Conservation (phyloP, 2,797 vertebrate species). For the Hozukius guyotensis region DNA sequence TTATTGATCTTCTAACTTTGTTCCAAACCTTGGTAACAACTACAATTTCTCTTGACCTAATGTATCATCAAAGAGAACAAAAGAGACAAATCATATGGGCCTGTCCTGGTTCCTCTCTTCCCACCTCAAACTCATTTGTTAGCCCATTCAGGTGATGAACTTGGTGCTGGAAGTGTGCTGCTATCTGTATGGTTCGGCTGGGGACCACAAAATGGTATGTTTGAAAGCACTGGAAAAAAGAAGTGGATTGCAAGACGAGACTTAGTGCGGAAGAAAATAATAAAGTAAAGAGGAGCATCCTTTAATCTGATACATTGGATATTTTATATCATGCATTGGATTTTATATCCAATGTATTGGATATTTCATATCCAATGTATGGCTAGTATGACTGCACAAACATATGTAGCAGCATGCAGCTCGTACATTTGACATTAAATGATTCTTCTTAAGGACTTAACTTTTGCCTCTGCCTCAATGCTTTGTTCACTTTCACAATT, state of each 20-base stretch:
- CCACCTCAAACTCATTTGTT: background rate
- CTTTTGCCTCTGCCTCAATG: background rate
- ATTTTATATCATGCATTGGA: background rate
- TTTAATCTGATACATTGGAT: background rate
- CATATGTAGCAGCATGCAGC: background rate
- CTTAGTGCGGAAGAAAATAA: background rate
- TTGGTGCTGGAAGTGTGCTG: background rate
- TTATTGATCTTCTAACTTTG: slow-evolving; percentile 36
- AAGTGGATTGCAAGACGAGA: background rate
- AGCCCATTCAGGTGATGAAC: background rate
- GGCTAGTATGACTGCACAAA: background rate
- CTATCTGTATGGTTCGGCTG: background rate
- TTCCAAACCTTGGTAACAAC: slow-evolving; percentile 7
- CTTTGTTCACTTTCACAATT: background rate
- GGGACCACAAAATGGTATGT: background rate
- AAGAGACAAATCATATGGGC: background rate
- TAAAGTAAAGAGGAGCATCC: background rate
- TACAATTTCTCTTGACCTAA: slow-evolving; percentile 5
- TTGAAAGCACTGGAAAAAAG: background rate
- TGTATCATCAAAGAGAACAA: slow-evolving; percentile 20
- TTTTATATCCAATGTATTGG: too few species aligned
- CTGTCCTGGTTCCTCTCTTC: background rate
- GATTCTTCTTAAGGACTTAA: background rate
- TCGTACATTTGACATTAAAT: background rate
- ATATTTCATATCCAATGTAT: too few species aligned